phyloP scores from a whole-genome alignment of 2,888 invertebrate species.

The Teinopalpus imperialis region DNA sequence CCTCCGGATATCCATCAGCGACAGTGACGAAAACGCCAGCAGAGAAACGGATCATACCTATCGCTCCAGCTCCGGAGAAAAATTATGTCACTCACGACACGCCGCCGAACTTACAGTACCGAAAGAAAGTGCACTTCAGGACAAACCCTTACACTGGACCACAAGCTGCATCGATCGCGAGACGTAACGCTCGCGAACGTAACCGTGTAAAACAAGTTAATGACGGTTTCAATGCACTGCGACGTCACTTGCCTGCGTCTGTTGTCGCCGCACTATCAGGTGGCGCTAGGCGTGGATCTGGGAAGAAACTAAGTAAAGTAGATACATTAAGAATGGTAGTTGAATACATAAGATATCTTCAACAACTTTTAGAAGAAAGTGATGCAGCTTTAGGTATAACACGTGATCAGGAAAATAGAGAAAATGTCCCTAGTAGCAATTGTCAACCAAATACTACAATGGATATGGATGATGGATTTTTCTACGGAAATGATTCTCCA shows the following conservation, averaged over 20 bases:
- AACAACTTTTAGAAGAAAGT: slow-evolving; percentile 89
- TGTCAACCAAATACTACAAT: slow-evolving; percentile 63
- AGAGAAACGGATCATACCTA: slow-evolving; percentile 78
- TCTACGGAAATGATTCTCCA: slow-evolving; percentile 77
- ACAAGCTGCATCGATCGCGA: slow-evolving; percentile 92
- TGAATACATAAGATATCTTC: slow-evolving; percentile 93
- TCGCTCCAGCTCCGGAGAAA: slow-evolving; percentile 83
- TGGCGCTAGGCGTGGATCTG: slow-evolving; percentile 87
- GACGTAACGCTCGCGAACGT: slow-evolving; percentile 96
- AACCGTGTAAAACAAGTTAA: slow-evolving; percentile 98
- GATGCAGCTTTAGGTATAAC: slow-evolving; percentile 82
- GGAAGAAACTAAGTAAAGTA: slow-evolving; percentile 93
- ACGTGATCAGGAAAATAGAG: slow-evolving; percentile 69
- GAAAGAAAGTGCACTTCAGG: slow-evolving; percentile 88
- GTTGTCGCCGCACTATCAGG: slow-evolving; percentile 87
- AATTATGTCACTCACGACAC: slow-evolving; percentile 77
- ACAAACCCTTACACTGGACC: slow-evolving; percentile 84
- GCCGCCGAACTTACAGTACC: slow-evolving; percentile 83
- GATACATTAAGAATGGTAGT: slow-evolving; percentile 95
- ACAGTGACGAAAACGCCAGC: slow-evolving; percentile 72
- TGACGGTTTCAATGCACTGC: slow-evolving; percentile 94
- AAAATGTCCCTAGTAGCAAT: slow-evolving; percentile 67
- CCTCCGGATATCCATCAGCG: slow-evolving; percentile 73
- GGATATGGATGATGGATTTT: slow-evolving; percentile 77
- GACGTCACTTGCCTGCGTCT: slow-evolving; percentile 92